A percentile compares a stretch with the other conserved stretches of the same genome.
phyloP scores from a whole-genome alignment of 1,140 invertebrate species.

The Atta texana region DNA sequence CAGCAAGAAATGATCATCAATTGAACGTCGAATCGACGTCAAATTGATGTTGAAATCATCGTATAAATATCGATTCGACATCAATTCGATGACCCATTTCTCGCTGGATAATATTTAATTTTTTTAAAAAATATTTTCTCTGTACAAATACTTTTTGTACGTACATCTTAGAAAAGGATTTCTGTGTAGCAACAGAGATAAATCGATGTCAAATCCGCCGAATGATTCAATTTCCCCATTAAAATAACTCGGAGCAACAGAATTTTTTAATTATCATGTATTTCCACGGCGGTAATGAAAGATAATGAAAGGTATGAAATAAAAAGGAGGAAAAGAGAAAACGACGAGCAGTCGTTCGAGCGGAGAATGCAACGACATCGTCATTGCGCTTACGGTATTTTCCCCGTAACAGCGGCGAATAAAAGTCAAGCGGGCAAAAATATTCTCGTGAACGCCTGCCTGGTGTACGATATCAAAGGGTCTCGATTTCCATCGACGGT shows the following conservation, averaged over 20 bases:
- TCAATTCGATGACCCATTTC: too few relatives aligned
- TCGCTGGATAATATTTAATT: too few relatives aligned
- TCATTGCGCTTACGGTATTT: slow-evolving; percentile 24
- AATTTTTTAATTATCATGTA: slow-evolving; percentile 56
- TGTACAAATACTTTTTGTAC: too few relatives aligned
- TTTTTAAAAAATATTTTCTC: too few relatives aligned
- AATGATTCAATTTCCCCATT: not conserved
- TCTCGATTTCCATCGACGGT: slow-evolving; percentile 53
- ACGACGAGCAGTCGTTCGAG: not conserved
- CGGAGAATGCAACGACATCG: slow-evolving; percentile 5
- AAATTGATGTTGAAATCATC: too few relatives aligned
- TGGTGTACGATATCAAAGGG: slow-evolving; percentile 42
- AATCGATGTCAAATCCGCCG: not conserved
- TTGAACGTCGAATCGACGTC: too few relatives aligned
- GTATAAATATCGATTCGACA: too few relatives aligned
- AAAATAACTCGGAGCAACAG: not conserved
- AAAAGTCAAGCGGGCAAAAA: slow-evolving; percentile 53
- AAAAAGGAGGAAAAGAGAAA: not conserved
- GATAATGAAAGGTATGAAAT: not conserved
- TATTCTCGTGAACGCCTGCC: slow-evolving; percentile 7
- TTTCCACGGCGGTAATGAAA: not conserved
- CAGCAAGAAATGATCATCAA: too few relatives aligned
- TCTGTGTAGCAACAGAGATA: not conserved
- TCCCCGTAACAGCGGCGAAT: not conserved
- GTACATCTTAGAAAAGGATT: not conserved